These are phyloP conservation scores for Listronotus bonariensis DNA, from an alignment of 1,140 invertebrate species.

Conservation along the genomic window DNA sequence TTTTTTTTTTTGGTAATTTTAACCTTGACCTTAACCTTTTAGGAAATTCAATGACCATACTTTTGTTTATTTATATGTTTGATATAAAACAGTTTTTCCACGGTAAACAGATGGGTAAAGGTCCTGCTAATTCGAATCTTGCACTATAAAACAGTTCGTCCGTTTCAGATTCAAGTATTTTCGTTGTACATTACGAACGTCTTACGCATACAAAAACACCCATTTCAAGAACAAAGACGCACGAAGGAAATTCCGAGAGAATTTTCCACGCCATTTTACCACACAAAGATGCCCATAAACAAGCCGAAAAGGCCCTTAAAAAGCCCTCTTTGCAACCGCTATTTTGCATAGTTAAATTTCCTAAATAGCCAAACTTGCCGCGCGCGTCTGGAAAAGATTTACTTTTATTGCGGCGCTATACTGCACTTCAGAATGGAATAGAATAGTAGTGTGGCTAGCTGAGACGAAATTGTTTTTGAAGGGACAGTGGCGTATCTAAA, in stretches of 20 bases:
- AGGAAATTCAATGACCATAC: no score
- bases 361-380: conserved; percentile 22
- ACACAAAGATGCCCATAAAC: conserved; percentile 15
- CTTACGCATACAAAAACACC: conserved; percentile 1
- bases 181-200: no score
- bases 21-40: no score
- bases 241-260: conserved; percentile 16
- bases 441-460: conserved; percentile 10
- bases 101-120: no score
- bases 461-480: neutral
- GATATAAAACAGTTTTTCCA: no score
- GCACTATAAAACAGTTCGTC: no score
- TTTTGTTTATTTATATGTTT: no score
- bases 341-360: conserved; percentile 24
- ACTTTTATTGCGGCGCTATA: conserved; percentile 9
- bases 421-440: conserved; percentile 12
- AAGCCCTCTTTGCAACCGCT: conserved; percentile 6
- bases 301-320: conserved; percentile 12
- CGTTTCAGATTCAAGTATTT: no score
- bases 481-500: neutral
- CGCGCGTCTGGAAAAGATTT: conserved; percentile 21
- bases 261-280: conserved; percentile 18
- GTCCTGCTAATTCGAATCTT: no score
- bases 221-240: conserved; percentile 6
- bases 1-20: no score